Evolutionary conservation across 2,888 invertebrate species (phyloP).

Genomic region (Andrena minutula): DNA sequence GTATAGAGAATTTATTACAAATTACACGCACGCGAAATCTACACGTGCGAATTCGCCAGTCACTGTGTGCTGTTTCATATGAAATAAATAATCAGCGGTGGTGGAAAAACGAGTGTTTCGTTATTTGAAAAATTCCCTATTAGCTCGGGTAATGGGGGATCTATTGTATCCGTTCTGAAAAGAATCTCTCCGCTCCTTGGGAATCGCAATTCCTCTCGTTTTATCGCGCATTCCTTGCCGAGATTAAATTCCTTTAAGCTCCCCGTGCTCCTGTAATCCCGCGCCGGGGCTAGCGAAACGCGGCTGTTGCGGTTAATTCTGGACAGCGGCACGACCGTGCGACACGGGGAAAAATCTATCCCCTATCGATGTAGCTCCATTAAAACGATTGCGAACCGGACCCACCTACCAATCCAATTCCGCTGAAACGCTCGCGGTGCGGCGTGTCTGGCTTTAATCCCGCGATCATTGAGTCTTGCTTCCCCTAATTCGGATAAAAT

Average conservation of each 20-base stretch:
- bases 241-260: constrained; percentile 9
- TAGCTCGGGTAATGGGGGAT: neutral
- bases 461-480: constrained; percentile 4
- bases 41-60: no score
- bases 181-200: constrained; percentile 4
- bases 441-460: constrained; percentile 33
- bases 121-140: constrained; percentile 1
- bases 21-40: no score
- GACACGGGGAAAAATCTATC: constrained; percentile 19
- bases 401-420: constrained; percentile 50
- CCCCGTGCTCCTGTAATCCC: neutral
- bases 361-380: constrained; percentile 48
- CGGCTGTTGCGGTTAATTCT: constrained; percentile 39
- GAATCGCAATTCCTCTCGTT: neutral
- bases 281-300: neutral
- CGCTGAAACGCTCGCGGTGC: constrained; percentile 44
- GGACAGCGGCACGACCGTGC: constrained; percentile 17
- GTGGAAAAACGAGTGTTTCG: neutral
- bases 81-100: neutral
- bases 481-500: constrained; percentile 1
- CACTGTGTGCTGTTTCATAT: neutral
- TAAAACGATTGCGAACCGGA: constrained; percentile 47
- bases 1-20: no score
- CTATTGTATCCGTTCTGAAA: neutral
- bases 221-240: constrained; percentile 7